Evolutionary conservation across 2,113 vertebrate species (phyloP).

Genomic region (Nycticryphes semicollaris): DNA sequence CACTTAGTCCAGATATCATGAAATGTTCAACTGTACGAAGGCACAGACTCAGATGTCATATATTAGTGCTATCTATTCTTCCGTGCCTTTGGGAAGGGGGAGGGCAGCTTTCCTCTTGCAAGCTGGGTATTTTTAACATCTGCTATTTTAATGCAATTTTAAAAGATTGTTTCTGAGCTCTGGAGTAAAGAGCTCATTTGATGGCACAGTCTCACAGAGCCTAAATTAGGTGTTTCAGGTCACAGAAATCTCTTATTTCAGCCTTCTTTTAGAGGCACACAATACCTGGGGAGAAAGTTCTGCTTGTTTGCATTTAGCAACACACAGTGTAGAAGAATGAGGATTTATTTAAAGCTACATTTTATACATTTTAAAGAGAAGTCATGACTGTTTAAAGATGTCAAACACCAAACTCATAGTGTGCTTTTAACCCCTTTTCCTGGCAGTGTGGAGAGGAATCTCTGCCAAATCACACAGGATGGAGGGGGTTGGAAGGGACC

Average conservation of each 20-base stretch:
- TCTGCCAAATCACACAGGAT: background rate
- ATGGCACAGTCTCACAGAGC: background rate
- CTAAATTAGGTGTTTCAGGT: slow-evolving; percentile 38
- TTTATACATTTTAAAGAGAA: background rate
- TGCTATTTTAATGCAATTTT: slow-evolving; percentile 36
- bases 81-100: background rate
- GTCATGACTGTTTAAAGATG: background rate
- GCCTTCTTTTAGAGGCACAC: background rate
- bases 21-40: background rate
- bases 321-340: background rate
- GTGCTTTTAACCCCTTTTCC: background rate
- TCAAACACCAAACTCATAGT: background rate
- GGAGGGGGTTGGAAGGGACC: background rate
- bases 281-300: background rate
- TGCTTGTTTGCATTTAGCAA: slow-evolving; percentile 6
- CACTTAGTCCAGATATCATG: slow-evolving; percentile 44
- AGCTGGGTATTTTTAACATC: slow-evolving; percentile 45
- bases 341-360: slow-evolving; percentile 7
- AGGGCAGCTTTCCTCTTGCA: background rate
- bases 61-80: slow-evolving; percentile 43
- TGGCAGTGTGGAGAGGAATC: background rate
- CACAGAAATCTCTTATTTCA: slow-evolving; percentile 30
- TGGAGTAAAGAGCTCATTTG: background rate
- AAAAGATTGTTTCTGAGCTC: background rate
- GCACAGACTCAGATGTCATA: background rate